Conservation (phyloP, 2,113 vertebrate species). For the Pholis gunnellus region DNA sequence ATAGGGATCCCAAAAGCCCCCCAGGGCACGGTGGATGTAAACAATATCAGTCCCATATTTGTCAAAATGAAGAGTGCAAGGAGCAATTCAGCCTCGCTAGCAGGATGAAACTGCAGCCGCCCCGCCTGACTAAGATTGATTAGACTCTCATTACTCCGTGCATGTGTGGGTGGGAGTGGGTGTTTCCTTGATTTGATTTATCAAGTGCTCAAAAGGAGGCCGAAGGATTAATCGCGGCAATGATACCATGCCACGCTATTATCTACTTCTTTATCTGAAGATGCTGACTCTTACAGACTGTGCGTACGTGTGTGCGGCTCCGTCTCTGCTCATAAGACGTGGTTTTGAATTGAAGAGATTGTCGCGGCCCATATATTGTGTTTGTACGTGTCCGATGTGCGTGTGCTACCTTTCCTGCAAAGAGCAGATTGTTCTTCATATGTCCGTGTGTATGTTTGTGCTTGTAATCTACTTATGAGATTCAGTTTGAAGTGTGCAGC, state of each 20-base stretch:
- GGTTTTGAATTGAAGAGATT: conserved; percentile 7
- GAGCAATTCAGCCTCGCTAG: conserved; percentile 51
- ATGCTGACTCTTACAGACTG: conserved; percentile 52
- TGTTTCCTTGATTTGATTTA: conserved; percentile 78
- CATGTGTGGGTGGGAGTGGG: conserved; percentile 41
- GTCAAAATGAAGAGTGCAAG: conserved; percentile 60
- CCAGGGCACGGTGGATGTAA: conserved; percentile 72
- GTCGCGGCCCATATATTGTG: neutral
- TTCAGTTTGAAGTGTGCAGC: conserved; percentile 16
- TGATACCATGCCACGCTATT: conserved; percentile 65
- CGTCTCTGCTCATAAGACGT: neutral
- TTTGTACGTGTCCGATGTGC: neutral
- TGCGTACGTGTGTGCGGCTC: neutral
- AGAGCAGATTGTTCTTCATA: neutral
- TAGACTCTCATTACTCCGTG: conserved; percentile 66
- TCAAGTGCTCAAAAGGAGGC: conserved; percentile 69
- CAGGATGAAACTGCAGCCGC: conserved; percentile 58
- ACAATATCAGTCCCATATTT: conserved; percentile 75
- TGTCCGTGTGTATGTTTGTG: conserved; percentile 10
- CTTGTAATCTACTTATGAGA: conserved; percentile 32
- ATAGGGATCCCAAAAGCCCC: conserved; percentile 67
- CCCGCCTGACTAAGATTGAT: conserved; percentile 70
- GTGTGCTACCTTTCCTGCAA: neutral
- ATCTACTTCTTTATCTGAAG: conserved; percentile 61
- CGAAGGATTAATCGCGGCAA: conserved; percentile 68